Conservation (phyloP, 2,113 vertebrate genomes). For the Phylloscopus trochiloides region DNA sequence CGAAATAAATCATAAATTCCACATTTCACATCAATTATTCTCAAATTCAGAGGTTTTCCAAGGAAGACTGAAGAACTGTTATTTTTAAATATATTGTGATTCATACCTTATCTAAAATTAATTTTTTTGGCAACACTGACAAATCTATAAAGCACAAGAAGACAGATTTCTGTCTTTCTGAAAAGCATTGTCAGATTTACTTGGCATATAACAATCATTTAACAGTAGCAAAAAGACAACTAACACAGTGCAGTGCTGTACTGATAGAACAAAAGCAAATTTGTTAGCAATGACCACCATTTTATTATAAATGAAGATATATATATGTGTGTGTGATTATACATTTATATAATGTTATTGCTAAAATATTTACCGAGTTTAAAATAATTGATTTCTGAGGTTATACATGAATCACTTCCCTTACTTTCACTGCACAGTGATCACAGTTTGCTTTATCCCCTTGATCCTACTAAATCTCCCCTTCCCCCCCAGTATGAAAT, state of each 20-base stretch:
- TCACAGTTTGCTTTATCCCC: background rate
- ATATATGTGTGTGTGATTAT: background rate
- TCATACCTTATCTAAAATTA: background rate
- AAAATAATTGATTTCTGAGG: background rate
- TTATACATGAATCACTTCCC: background rate
- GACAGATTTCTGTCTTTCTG: background rate
- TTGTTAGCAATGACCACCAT: background rate
- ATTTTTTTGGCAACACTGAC: background rate
- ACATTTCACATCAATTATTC: background rate
- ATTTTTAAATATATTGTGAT: background rate
- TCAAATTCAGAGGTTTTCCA: background rate
- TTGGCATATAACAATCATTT: background rate
- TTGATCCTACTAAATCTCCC: background rate
- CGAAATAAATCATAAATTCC: background rate
- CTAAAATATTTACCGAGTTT: background rate
- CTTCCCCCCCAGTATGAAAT: background rate
- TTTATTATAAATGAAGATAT: background rate
- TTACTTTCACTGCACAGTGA: background rate
- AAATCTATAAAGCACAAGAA: background rate
- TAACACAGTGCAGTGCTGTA: background rate
- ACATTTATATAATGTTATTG: background rate
- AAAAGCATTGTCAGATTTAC: background rate
- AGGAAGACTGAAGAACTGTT: background rate
- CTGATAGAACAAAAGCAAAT: background rate
- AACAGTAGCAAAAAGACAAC: background rate